Base-by-base conservation (phyloP, 2,888 invertebrate species). In the Cloeon dipterum region DNA sequence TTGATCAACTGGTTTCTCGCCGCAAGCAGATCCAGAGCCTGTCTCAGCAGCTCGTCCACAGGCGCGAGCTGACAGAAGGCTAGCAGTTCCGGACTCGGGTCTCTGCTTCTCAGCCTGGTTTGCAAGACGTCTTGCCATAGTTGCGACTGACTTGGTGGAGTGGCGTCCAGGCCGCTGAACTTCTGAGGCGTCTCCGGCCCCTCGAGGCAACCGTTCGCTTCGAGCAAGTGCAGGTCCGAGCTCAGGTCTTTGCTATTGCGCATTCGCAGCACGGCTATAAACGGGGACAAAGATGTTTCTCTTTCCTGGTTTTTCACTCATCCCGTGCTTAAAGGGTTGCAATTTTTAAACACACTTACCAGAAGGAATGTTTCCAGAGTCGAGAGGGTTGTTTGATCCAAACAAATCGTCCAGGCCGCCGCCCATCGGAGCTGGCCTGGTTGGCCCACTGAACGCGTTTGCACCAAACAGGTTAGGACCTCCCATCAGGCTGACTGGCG, bases 171-270 rank as follows among this genome's bases (percentile, higher is more conserved):
- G 25, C 58, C 57, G 10, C 56, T 49, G n/a, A 77, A 52, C 50
- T 69, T 73, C 50, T 78, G 74, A 14, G 70, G 62, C 1, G 77
- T 79, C 20, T 70, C 47, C 0, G 68, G 63, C 7, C 70, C 70
- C n/a, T 5, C 29, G 29, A 7, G 14, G 29, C 13, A n/a, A 5
- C 29, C 29, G 16, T 16, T 29, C 5, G 16, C 29, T 29, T 29
- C 29, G 7, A 29, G 29, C 7, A 29, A 5, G 14, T n/a, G 29
- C 11, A 29, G 29, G 7, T 29, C 29, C 5, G 7, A 16, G 7
- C 14, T 7, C 29, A 29, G 29, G 29, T 29, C 29, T 8, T 16
- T 10, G n/a, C n/a, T n/a, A n/a, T n/a, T n/a, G n/a, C n/a, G n/a
- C n/a, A n/a, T n/a, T n/a, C n/a, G n/a, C n/a, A n/a, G n/a, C n/a